A percentile compares a stretch with the other conserved stretches of the same genome.
phyloP scores from a whole-genome alignment of 2,113 vertebrate genomes.

The Caretta caretta region DNA sequence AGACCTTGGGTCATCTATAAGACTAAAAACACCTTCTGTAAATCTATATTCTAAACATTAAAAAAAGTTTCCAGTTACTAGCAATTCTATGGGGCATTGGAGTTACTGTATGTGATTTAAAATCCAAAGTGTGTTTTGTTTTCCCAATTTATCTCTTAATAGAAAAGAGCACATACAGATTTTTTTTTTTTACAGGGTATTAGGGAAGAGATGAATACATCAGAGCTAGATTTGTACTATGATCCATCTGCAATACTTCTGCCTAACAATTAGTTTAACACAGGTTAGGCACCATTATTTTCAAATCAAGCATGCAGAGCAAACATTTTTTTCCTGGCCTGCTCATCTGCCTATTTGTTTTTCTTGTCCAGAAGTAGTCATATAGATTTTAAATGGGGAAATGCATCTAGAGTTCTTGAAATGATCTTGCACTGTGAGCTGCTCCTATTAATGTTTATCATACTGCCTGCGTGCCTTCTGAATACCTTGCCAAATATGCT shows the following conservation, averaged over 20 bases:
- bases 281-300: not conserved
- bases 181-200: not conserved
- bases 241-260: not conserved
- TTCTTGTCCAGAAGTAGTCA: not conserved
- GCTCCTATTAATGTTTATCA: not conserved
- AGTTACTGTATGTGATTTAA: not conserved
- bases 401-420: not conserved
- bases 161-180: not conserved
- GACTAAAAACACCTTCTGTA: not conserved
- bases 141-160: not conserved
- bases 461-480: not conserved
- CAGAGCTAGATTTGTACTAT: not conserved
- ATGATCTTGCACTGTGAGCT: not conserved
- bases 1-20: no score
- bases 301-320: not conserved
- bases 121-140: not conserved
- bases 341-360: not conserved
- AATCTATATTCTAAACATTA: not conserved
- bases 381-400: not conserved
- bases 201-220: not conserved
- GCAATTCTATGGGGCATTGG: not conserved
- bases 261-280: not conserved
- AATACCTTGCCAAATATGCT: not conserved
- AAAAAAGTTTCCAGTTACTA: not conserved
- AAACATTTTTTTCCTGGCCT: not conserved